A percentile compares a stretch with the other conserved stretches of the same genome.
phyloP scores from a whole-genome alignment of 2,113 vertebrate genomes.

The Engystomops pustulosus region DNA sequence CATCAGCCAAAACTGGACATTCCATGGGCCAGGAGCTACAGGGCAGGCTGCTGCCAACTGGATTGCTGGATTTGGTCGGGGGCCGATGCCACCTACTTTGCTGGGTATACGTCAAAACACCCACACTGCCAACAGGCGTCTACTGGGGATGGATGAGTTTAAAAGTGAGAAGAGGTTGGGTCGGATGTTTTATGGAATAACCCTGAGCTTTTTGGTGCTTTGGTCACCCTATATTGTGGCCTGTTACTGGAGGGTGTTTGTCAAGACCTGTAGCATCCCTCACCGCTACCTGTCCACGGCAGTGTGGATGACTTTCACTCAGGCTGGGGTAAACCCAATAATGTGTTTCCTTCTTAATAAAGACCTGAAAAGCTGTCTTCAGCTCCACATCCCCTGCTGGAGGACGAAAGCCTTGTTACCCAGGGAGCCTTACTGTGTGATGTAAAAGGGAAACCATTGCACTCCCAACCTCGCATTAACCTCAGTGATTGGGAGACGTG shows the following conservation, averaged over 20 bases:
- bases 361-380: conserved; percentile 91
- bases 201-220: conserved; percentile 90
- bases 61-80: conserved; percentile 92
- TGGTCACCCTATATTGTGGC: conserved; percentile 94
- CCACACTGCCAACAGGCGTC: conserved; percentile 87
- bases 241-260: conserved; percentile 94
- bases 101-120: conserved; percentile 91
- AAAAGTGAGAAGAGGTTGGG: conserved; percentile 90
- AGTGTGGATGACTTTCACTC: conserved; percentile 95
- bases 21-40: conserved; percentile 91
- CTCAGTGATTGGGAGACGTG: conserved; percentile 42
- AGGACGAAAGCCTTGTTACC: conserved; percentile 90
- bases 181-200: conserved; percentile 94
- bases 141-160: conserved; percentile 94
- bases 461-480: conserved; percentile 50
- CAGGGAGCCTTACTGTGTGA: conserved; percentile 94
- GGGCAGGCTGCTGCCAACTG: conserved; percentile 94
- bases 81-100: conserved; percentile 92
- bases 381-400: conserved; percentile 90
- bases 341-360: conserved; percentile 94
- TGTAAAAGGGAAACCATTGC: conserved; percentile 73
- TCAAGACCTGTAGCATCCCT: conserved; percentile 87
- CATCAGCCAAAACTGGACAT: conserved; percentile 96
- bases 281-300: conserved; percentile 90
- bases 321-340: conserved; percentile 92